These are phyloP conservation scores for Cynopterus brachyotis DNA, from an alignment of 2,113 vertebrate species.

Conservation along the genomic window DNA sequence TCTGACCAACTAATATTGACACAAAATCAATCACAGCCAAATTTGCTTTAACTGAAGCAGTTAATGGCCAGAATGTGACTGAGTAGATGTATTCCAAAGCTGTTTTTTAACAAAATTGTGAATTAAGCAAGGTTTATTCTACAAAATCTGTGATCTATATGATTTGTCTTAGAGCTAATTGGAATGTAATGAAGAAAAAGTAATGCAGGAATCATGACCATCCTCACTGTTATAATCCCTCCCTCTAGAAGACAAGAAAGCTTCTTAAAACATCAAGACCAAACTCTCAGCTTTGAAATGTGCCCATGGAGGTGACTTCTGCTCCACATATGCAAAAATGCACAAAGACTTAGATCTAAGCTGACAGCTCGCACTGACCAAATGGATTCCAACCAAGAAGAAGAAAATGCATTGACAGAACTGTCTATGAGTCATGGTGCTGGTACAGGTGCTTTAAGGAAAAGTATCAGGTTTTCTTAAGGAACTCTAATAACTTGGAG, in stretches of 20 bases:
- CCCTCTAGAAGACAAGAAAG: not conserved
- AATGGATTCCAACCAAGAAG: constrained; percentile 12
- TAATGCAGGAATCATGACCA: not conserved
- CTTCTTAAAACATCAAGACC: not conserved
- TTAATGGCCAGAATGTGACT: not conserved
- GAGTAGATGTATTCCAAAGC: not conserved
- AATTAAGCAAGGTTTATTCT: not conserved
- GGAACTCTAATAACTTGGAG: not conserved
- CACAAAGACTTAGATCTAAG: constrained; percentile 50
- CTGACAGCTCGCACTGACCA: constrained; percentile 16
- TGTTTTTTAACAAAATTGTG: not conserved
- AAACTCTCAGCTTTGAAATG: constrained; percentile 2
- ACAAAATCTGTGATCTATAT: not conserved
- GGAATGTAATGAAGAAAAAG: not conserved
- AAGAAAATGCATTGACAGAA: constrained; percentile 8
- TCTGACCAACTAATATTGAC: not conserved
- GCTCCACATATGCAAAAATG: not conserved
- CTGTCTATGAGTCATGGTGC: not conserved
- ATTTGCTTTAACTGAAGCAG: not conserved
- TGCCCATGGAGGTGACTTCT: not conserved
- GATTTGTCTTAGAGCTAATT: not conserved
- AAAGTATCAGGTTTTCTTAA: not conserved
- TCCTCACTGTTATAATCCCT: not conserved
- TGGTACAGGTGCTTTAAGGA: not conserved
- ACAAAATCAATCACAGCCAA: not conserved